Evolutionary conservation across 2,797 vertebrate genomes (phyloP), one percentile per base, ranked within the genome.

Genomic region (Chloroceryle inda): DNA sequence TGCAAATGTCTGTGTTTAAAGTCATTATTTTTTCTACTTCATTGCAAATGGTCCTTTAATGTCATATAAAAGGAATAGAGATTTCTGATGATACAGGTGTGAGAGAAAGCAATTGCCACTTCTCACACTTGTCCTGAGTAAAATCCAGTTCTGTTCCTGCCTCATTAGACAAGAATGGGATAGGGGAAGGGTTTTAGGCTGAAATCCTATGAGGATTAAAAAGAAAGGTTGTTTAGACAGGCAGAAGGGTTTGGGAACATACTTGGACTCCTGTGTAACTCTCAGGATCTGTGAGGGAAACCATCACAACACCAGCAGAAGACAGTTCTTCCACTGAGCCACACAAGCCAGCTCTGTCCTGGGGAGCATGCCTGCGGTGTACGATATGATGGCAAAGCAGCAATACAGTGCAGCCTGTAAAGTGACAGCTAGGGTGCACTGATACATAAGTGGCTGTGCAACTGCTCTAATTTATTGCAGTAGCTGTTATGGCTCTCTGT

Each of bases 351-450:
- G 49, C 47, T 18, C n/a, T 24, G 47, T 29, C 47, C 44, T 38
- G 10, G 4, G 77, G 73, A 56, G 58, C 0, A 2, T 4, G 68
- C 53, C 15, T 2, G 67, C 4, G 10, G 74, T 19, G 0, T 3
- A 4, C 1, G 5, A 17, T 10, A 3, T 0, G 0, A 50, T 11
- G 38, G 78, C 52, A 0, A 61, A 33, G 82, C 78, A 31, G 64
- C 74, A 85, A 40, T 14, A 38, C 44, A 5, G 27, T 95, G 94
- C 94, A 96, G 95, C 94, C 91, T 94, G 59, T 11, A 3, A 24
- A 92, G 88, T 31, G 89, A 79, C 94, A 95, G 96, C 96, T 96
- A 97, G 95, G 92, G 95, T 94, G 94, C 95, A 96, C 87, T 96
- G 95, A 96, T 16, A 90, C 96, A 94, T 55, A 95, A 96, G 95